A percentile compares a stretch with the other conserved stretches of the same genome.
These are phyloP conservation scores for Amitus sp. DNA, from an alignment of 2,888 invertebrate species.

Conservation along the genomic window DNA sequence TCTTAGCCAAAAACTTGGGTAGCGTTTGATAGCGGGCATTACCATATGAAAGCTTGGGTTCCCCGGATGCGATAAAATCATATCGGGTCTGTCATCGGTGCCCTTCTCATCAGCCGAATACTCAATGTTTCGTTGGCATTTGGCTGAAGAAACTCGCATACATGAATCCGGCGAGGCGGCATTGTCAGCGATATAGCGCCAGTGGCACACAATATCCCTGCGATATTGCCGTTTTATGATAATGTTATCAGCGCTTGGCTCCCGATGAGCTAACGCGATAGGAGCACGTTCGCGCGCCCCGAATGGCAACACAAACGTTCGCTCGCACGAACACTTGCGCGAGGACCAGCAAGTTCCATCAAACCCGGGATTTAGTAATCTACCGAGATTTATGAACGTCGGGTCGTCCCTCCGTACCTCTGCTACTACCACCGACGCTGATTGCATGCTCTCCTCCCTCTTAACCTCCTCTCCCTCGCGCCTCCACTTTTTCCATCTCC, in stretches of 20 bases:
- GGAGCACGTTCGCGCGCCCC: conserved; percentile 40
- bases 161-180: conserved; percentile 16
- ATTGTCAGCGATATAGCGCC: conserved; percentile 12
- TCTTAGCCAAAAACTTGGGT: conserved; percentile 32
- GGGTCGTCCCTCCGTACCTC: conserved; percentile 54
- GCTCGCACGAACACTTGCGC: conserved; percentile 23
- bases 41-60: conserved; percentile 49
- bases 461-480: conserved; percentile 30
- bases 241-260: conserved; percentile 67
- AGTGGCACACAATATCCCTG: conserved; percentile 52
- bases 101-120: conserved; percentile 18
- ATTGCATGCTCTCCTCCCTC: conserved; percentile 48
- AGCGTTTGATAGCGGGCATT: conserved; percentile 35
- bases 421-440: conserved; percentile 37
- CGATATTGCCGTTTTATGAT: conserved; percentile 67
- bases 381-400: conserved; percentile 64
- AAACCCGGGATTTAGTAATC: conserved; percentile 66
- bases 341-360: conserved; percentile 56
- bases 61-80: conserved; percentile 34
- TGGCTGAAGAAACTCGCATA: conserved; percentile 20
- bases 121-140: conserved; percentile 46
- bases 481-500: conserved; percentile 34
- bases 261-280: conserved; percentile 62
- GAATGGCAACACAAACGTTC: conserved; percentile 27
- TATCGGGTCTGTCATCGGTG: conserved; percentile 41